Percentiles rank a stretch among this genome's conserved stretches.
These are phyloP conservation scores for Maccullochella peelii DNA, from an alignment of 2,113 vertebrate species.

Conservation along the genomic window DNA sequence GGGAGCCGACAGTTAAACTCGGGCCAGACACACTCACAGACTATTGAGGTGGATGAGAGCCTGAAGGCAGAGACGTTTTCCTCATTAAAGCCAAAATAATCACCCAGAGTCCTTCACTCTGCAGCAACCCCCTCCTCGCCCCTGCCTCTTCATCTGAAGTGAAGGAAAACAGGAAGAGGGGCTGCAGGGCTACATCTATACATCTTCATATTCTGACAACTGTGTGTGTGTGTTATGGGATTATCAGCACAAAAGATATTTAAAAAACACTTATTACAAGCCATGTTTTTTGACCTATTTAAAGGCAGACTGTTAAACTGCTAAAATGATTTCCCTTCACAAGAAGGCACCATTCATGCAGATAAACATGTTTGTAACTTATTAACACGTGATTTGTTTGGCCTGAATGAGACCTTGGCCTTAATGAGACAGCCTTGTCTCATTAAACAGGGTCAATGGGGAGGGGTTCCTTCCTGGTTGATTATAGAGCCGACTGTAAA, in stretches of 20 bases:
- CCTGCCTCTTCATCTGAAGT: neutral
- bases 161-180: conserved; percentile 34
- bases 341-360: neutral
- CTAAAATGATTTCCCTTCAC: neutral
- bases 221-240: neutral
- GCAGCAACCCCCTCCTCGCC: neutral
- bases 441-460: neutral
- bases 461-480: neutral
- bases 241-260: conserved; percentile 6
- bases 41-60: conserved; percentile 56
- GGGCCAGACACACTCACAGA: conserved; percentile 26
- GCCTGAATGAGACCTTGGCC: too few species aligned
- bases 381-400: neutral
- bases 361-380: neutral
- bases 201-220: conserved; percentile 30
- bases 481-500: neutral
- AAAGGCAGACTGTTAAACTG: neutral
- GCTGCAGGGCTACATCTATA: conserved; percentile 45
- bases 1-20: conserved; percentile 18
- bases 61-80: conserved; percentile 52
- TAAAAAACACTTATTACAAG: neutral
- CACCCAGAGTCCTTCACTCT: conserved; percentile 43
- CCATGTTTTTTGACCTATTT: conserved; percentile 11
- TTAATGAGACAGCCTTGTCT: neutral
- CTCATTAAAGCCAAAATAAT: conserved; percentile 62